Percentiles rank a stretch among this genome's conserved stretches.
Conservation (phyloP, 1,140 invertebrate genomes). For the Neodiprion pinetum region DNA sequence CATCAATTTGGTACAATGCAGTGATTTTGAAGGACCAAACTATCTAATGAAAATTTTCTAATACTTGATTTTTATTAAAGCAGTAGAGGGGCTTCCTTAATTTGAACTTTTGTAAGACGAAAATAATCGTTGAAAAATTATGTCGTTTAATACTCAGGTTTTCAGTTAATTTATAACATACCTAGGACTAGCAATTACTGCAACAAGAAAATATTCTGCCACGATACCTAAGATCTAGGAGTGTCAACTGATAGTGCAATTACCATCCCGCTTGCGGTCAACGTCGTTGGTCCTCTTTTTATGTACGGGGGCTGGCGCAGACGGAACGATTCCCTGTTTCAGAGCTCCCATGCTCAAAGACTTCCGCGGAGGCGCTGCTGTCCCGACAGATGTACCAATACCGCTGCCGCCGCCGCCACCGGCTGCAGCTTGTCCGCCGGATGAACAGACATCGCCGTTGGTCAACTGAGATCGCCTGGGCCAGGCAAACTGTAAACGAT, state of each 20-base stretch:
- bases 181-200: too few species aligned
- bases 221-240: too few species aligned
- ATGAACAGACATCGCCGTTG: slow-evolving; percentile 65
- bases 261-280: slow-evolving; percentile 59
- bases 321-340: slow-evolving; percentile 67
- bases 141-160: too few species aligned
- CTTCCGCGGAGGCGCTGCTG: slow-evolving; percentile 72
- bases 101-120: too few species aligned
- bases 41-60: too few species aligned
- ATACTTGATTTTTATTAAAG: too few species aligned
- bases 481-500: slow-evolving; percentile 88
- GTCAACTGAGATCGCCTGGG: slow-evolving; percentile 62
- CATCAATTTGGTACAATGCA: too few species aligned
- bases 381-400: slow-evolving; percentile 31
- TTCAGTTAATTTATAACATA: too few species aligned
- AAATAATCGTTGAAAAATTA: too few species aligned
- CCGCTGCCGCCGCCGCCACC: slow-evolving; percentile 55
- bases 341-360: slow-evolving; percentile 87
- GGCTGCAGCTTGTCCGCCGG: slow-evolving; percentile 56
- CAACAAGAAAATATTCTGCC: too few species aligned
- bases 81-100: too few species aligned
- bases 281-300: slow-evolving; percentile 67
- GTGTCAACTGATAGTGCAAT: background rate
- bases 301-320: slow-evolving; percentile 65
- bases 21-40: too few species aligned